A percentile compares a stretch with the other conserved stretches of the same genome.
These are phyloP conservation scores for Rosalia funebris DNA, from an alignment of 2,888 invertebrate species.

Conservation along the genomic window DNA sequence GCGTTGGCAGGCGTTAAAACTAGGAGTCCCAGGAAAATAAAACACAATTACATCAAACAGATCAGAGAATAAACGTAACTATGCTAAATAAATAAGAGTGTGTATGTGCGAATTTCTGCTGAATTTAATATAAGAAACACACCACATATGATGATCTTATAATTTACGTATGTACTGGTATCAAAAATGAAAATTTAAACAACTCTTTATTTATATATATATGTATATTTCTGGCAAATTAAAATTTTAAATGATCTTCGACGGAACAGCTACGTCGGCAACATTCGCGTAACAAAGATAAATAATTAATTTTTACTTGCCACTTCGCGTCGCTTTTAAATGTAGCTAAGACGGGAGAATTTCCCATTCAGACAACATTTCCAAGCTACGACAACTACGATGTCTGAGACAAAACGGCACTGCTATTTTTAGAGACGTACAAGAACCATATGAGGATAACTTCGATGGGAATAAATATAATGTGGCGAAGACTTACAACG, in stretches of 20 bases:
- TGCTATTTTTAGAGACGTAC: constrained; percentile 21
- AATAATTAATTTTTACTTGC: constrained; percentile 17
- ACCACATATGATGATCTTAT: too few relatives aligned
- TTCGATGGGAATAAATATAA: too few relatives aligned
- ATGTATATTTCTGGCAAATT: neutral
- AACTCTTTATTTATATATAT: constrained; percentile 5
- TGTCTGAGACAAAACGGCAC: constrained; percentile 15
- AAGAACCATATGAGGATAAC: constrained; percentile 7
- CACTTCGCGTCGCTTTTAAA: neutral
- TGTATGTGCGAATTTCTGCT: too few relatives aligned
- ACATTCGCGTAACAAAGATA: constrained; percentile 3
- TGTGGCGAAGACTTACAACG: too few relatives aligned
- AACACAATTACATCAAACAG: too few relatives aligned
- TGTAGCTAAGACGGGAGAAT: constrained; percentile 3
- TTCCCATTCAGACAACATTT: constrained; percentile 8
- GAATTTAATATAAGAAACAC: too few relatives aligned
- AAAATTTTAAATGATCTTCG: constrained; percentile 18
- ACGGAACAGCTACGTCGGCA: too few relatives aligned
- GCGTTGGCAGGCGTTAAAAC: too few relatives aligned
- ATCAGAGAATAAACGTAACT: too few relatives aligned
- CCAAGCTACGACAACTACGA: constrained; percentile 12
- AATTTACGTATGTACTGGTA: constrained; percentile 1
- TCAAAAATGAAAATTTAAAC: constrained; percentile 13
- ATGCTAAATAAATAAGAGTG: too few relatives aligned
- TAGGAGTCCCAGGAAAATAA: too few relatives aligned